Evolutionary conservation across 2,888 invertebrate genomes (phyloP), one percentile per base, ranked within the genome.

Genomic region (Eledona agricola): DNA sequence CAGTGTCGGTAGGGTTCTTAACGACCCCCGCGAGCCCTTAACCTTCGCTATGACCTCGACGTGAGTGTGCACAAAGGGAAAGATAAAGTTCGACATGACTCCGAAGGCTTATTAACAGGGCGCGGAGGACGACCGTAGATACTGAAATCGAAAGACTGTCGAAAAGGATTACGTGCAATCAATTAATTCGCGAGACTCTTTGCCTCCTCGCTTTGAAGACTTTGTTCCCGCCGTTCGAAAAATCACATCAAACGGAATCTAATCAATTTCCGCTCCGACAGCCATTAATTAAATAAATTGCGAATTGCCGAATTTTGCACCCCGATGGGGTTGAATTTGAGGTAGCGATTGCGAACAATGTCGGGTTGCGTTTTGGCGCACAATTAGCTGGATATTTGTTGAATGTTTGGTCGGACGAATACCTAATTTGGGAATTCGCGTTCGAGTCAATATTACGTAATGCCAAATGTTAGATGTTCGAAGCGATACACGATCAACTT

Each of bases 1-100:
- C 57, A 34, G 46, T 47, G 59, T 56, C 55, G 42, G 43, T 38
- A 40, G 47, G 59, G 47, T 32, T 55, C 35, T 34, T 11, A 51
- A 54, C 31, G 31, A 37, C 45, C 2, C 43, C 47, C 51, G 50
- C 42, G 28, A 55, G 52, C 7, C 51, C 51, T 51, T 51, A 51
- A 20, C 46, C 45, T 22, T 17, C 29, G 29, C 34, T 17, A 22
- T 15, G 47, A 37, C 29, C 31, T 32, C 11, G 4, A n/a, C 9
- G 7, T 10, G 19, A 10, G 31, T n/a, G n/a, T n/a, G 34, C 46
- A 35, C 46, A 46, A 46, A 35, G 29, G 37, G 35, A 47, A 13
- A 34, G 37, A 47, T 47, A 47, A 47, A 47, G 28, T 46, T 26
- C 13, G 29, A n/a, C n/a, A 22, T 10, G 4, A 12, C 35, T 11